phyloP scores from a whole-genome alignment of 1,140 invertebrate species.

The Propsilocerus akamusi region DNA sequence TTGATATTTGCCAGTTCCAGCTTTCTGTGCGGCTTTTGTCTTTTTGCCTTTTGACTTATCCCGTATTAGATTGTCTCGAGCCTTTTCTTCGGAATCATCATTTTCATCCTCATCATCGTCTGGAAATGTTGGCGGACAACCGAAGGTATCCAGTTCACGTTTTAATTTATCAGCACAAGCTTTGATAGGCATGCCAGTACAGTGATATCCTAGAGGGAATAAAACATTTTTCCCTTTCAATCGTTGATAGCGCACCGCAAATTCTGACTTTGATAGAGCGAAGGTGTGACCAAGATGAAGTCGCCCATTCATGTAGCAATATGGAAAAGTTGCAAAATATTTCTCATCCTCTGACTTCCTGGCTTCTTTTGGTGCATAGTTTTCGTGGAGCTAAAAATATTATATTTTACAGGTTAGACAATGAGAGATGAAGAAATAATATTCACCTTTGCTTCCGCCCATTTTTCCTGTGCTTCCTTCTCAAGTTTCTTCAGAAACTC shows the following conservation, averaged over 20 bases:
- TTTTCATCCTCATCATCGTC: conserved; percentile 27
- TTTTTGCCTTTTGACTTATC: conserved; percentile 98
- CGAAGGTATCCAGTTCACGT: conserved; percentile 81
- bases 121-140: conserved; percentile 86
- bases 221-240: conserved; percentile 79
- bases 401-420: not conserved
- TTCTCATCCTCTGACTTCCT: conserved; percentile 51
- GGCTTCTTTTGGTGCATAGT: conserved; percentile 44
- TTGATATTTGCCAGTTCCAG: conserved; percentile 78
- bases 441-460: conserved; percentile 33
- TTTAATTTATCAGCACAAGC: conserved; percentile 97
- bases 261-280: conserved; percentile 93
- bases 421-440: not conserved
- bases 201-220: conserved; percentile 98
- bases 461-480: conserved; percentile 59
- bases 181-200: conserved; percentile 93
- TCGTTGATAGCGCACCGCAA: conserved; percentile 77
- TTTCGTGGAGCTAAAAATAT: conserved; percentile 38
- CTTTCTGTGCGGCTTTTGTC: conserved; percentile 94
- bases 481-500: conserved; percentile 80
- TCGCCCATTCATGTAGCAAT: conserved; percentile 98
- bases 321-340: conserved; percentile 90
- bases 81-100: conserved; percentile 29
- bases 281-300: conserved; percentile 97
- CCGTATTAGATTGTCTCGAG: conserved; percentile 49